A percentile compares a stretch with the other conserved stretches of the same genome.
Conservation (phyloP, 2,888 invertebrate species). For the Habroteleia sp. region DNA sequence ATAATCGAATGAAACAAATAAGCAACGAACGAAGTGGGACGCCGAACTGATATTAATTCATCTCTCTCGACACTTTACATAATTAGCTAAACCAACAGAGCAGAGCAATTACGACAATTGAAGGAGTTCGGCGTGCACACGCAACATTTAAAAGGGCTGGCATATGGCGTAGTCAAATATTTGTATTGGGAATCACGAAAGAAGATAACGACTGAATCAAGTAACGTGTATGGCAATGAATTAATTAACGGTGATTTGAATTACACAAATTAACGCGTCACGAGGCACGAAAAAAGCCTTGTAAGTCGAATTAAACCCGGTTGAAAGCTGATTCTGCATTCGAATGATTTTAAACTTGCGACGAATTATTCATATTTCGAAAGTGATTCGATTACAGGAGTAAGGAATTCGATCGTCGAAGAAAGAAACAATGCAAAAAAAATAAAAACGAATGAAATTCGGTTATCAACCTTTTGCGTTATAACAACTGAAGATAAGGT, state of each 20-base stretch:
- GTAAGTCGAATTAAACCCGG: constrained; percentile 21
- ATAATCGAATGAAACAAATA: too few relatives aligned
- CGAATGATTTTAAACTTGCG: constrained; percentile 22
- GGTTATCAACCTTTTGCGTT: too few relatives aligned
- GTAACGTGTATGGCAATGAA: constrained; percentile 28
- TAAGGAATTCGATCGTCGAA: too few relatives aligned
- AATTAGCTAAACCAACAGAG: constrained; percentile 65
- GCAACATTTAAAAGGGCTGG: constrained; percentile 35
- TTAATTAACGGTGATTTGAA: constrained; percentile 41
- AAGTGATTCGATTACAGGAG: neutral
- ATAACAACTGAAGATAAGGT: too few relatives aligned
- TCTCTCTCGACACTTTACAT: constrained; percentile 58
- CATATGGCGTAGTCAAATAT: constrained; percentile 11
- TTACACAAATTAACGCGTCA: constrained; percentile 13
- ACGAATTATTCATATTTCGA: constrained; percentile 32
- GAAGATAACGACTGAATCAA: constrained; percentile 32
- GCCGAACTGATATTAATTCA: too few relatives aligned
- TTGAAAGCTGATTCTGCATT: constrained; percentile 26
- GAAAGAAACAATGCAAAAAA: too few relatives aligned
- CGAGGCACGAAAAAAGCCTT: constrained; percentile 1
- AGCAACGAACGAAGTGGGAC: too few relatives aligned
- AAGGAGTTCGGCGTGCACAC: constrained; percentile 33
- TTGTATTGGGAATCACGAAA: constrained; percentile 37
- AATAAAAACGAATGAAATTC: too few relatives aligned
- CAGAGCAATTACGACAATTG: constrained; percentile 64